A percentile compares a stretch with the other conserved stretches of the same genome.
These are phyloP conservation scores for Trididemnum miniatum DNA, from an alignment of 23 tunicate species.

Conservation along the genomic window DNA sequence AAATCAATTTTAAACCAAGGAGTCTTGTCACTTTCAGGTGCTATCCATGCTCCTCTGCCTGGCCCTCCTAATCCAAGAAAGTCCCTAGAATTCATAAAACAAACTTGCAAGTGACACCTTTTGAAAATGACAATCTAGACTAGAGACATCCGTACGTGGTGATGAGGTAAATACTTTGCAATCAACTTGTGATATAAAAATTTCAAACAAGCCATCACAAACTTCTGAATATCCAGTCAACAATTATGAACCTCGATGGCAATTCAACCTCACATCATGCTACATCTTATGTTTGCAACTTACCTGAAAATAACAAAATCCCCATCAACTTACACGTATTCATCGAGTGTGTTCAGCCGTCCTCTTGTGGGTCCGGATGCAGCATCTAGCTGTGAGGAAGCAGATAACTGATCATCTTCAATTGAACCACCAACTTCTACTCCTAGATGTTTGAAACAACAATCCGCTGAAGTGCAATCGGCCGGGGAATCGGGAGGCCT, in stretches of 20 bases:
- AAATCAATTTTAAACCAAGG: conserved; percentile 80
- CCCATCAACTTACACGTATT: conserved; percentile 66
- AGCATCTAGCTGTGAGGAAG: conserved; percentile 55
- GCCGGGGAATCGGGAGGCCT: conserved; percentile 40
- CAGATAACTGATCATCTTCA: conserved; percentile 46
- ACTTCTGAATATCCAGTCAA: too few species aligned
- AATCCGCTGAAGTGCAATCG: conserved; percentile 80
- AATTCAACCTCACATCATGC: too few species aligned
- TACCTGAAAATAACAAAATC: too few species aligned
- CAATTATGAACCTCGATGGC: too few species aligned
- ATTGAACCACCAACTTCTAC: conserved; percentile 84
- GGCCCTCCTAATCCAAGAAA: conserved; percentile 42
- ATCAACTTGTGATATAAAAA: too few species aligned
- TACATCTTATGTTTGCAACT: too few species aligned
- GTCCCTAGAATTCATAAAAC: too few species aligned
- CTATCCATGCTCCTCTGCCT: conserved; percentile 89
- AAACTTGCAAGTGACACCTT: too few species aligned
- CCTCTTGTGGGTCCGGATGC: conserved; percentile 68
- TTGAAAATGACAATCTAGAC: too few species aligned
- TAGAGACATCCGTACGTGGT: too few species aligned
- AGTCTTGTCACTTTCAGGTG: conserved; percentile 36
- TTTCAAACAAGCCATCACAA: too few species aligned
- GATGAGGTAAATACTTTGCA: too few species aligned
- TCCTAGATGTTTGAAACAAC: conserved; percentile 88
- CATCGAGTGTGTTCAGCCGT: conserved; percentile 71